phyloP scores from a whole-genome alignment of 37 sponge, comb jelly and placozoan species.

The Crambe crambe region DNA sequence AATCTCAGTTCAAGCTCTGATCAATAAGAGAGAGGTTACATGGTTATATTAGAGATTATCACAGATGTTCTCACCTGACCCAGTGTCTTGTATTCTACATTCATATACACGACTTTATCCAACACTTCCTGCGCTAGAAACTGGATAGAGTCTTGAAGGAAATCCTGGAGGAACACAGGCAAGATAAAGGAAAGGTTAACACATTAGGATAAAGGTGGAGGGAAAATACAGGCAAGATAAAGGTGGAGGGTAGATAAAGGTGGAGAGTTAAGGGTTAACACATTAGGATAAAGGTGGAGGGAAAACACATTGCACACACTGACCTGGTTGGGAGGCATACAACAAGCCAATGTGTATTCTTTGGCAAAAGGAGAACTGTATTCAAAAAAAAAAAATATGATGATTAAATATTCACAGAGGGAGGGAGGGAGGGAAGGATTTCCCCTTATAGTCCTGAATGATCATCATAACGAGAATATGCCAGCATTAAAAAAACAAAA shows the following conservation, averaged over 20 bases:
- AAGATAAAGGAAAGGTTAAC: not conserved
- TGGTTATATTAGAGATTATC: no score
- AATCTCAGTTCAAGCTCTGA: no score
- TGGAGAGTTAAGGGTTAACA: not conserved
- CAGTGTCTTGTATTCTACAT: conserved; percentile 62
- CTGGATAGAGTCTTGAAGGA: not conserved
- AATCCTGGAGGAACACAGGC: not conserved
- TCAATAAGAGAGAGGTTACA: no score
- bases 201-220: not conserved
- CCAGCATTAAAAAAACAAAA: no score
- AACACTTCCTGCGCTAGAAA: conserved; percentile 19
- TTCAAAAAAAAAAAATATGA: not conserved
- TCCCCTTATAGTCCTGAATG: no score
- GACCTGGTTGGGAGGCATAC: conserved; percentile 50
- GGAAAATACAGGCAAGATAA: not conserved
- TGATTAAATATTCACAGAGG: no score
- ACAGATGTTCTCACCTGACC: conserved; percentile 73
- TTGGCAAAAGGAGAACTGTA: conserved; percentile 64
- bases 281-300: not conserved
- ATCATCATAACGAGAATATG: no score
- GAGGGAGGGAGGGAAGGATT: no score
- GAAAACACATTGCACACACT: not conserved
- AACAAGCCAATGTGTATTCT: conserved; percentile 66
- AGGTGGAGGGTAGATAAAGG: not conserved
- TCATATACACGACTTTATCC: conserved; percentile 38